phyloP scores from a whole-genome alignment of 2,113 vertebrate species.

The Turnix velox region DNA sequence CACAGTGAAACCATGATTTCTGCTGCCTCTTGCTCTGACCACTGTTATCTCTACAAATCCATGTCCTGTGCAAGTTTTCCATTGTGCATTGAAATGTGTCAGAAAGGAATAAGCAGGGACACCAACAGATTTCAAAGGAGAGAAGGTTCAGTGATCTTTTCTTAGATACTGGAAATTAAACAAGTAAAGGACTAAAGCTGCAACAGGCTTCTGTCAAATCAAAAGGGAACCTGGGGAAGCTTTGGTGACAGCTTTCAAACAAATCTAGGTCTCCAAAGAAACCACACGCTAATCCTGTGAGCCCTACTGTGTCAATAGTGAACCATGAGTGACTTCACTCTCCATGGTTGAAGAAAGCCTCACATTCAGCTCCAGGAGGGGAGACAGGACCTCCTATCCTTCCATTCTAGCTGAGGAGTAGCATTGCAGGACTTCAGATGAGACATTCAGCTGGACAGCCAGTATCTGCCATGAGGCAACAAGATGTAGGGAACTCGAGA shows the following conservation, averaged over 20 bases:
- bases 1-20: not conserved
- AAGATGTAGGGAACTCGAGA: not conserved
- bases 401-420: not conserved
- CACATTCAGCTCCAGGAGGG: rapidly evolving
- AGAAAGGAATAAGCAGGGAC: not conserved
- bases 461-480: not conserved
- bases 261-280: slow-evolving; percentile 15
- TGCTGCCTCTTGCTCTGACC: not conserved
- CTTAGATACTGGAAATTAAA: slow-evolving; percentile 23
- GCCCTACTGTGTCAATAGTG: not conserved
- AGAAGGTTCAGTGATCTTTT: slow-evolving; percentile 21
- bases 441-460: not conserved
- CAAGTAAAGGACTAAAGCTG: not conserved
- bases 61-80: not conserved
- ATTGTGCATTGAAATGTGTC: not conserved
- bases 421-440: not conserved
- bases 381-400: not conserved
- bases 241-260: not conserved
- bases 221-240: slow-evolving; percentile 7
- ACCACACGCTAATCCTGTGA: not conserved
- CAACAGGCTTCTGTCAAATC: not conserved
- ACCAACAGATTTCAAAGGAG: slow-evolving; percentile 27
- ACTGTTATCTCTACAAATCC: not conserved
- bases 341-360: rapidly evolving
- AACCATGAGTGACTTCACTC: not conserved